Percentiles rank a stretch among this genome's conserved stretches.
These are phyloP conservation scores for Noturus placidus DNA, from an alignment of 2,113 vertebrate species.

Conservation along the genomic window DNA sequence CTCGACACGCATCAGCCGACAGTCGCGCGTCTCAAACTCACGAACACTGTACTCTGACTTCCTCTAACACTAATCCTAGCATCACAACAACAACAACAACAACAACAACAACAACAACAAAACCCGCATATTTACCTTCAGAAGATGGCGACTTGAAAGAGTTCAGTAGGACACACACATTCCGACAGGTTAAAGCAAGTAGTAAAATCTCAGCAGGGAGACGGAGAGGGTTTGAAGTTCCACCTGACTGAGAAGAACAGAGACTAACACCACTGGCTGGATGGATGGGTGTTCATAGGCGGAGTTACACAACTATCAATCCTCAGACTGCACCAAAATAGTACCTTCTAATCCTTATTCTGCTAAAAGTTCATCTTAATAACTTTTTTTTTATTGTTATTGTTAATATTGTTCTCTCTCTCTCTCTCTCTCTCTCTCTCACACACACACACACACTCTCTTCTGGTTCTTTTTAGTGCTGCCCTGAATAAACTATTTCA, in stretches of 20 bases:
- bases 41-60: too few species aligned
- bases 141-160: neutral
- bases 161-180: slow-evolving; percentile 26
- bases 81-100: too few species aligned
- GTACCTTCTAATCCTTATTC: neutral
- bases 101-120: neutral
- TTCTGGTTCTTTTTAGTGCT: too few species aligned
- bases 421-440: too few species aligned
- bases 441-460: too few species aligned
- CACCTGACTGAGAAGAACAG: slow-evolving; percentile 29
- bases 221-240: neutral
- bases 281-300: neutral
- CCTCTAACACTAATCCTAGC: too few species aligned
- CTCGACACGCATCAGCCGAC: neutral
- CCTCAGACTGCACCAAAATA: neutral
- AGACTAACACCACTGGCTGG: neutral
- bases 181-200: neutral
- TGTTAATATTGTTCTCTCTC: neutral
- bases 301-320: neutral
- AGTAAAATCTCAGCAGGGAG: neutral
- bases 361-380: too few species aligned
- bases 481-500: too few species aligned
- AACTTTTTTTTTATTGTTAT: neutral
- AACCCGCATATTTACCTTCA: slow-evolving; percentile 12
- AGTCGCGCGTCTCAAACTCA: neutral